Evolutionary conservation across 2,888 invertebrate genomes (phyloP).

Genomic region (Sycophila texana): DNA sequence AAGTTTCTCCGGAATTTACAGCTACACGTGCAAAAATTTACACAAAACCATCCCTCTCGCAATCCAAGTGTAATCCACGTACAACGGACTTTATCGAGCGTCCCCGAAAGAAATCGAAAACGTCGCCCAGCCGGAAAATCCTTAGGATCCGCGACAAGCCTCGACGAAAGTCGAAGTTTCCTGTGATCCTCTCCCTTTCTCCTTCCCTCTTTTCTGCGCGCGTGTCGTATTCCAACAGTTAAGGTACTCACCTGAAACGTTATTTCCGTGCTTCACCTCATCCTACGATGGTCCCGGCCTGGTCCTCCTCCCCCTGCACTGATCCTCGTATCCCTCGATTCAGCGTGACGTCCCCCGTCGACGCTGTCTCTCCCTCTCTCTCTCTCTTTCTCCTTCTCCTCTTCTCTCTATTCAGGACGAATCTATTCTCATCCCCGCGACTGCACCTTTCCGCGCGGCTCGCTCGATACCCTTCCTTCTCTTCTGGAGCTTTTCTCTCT

Average conservation of each 20-base stretch:
- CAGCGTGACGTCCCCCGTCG: conserved; percentile 25
- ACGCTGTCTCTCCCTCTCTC: neutral
- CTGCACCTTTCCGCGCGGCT: neutral
- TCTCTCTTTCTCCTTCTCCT: neutral
- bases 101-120: neutral
- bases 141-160: too few relatives aligned
- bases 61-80: too few relatives aligned
- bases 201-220: too few relatives aligned
- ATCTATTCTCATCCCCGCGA: conserved; percentile 37
- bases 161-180: neutral
- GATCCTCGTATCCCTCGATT: conserved; percentile 43
- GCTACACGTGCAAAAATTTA: too few relatives aligned
- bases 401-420: conserved; percentile 30
- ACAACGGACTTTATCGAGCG: neutral
- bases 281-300: conserved; percentile 11
- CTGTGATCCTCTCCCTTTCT: too few relatives aligned
- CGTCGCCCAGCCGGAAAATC: too few relatives aligned
- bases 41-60: too few relatives aligned
- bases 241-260: conserved; percentile 44
- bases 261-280: conserved; percentile 51
- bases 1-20: too few relatives aligned
- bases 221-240: too few relatives aligned
- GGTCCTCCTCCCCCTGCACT: conserved; percentile 6
- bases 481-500: neutral
- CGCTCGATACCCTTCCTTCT: conserved; percentile 35